Evolutionary conservation across 1,140 invertebrate species (phyloP).

Genomic region (Pararge aegeria): DNA sequence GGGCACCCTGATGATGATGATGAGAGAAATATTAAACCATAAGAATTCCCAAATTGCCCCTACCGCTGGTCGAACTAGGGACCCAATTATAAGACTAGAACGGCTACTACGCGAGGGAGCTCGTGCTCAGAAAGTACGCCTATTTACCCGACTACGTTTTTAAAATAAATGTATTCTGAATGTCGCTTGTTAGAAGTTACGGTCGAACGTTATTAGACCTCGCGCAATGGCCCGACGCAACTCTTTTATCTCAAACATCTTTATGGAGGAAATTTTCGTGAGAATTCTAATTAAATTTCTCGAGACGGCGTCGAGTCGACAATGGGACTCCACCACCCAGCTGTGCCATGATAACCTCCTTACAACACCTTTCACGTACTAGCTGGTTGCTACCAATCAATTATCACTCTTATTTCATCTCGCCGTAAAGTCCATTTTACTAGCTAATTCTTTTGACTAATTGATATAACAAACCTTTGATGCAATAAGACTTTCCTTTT

Average conservation of each 20-base stretch:
- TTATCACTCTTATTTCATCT: slow-evolving; percentile 8
- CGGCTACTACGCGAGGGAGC: too few relatives aligned
- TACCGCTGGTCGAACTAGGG: too few relatives aligned
- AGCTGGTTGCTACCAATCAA: background rate
- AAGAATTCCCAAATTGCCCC: too few relatives aligned
- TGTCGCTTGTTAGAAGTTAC: slow-evolving; percentile 14
- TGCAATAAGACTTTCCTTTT: slow-evolving; percentile 9
- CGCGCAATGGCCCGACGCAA: slow-evolving; percentile 15
- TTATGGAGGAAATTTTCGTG: slow-evolving; percentile 52
- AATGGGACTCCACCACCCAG: slow-evolving; percentile 34
- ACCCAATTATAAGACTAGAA: too few relatives aligned
- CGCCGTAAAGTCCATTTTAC: slow-evolving; percentile 1
- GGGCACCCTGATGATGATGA: too few relatives aligned
- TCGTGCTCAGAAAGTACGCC: too few relatives aligned
- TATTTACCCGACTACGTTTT: too few relatives aligned
- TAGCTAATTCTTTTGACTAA: slow-evolving; percentile 8
- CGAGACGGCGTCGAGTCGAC: slow-evolving; percentile 41
- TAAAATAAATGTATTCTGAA: background rate
- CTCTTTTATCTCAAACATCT: slow-evolving; percentile 53
- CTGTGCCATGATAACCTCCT: slow-evolving; percentile 30
- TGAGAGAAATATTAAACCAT: too few relatives aligned
- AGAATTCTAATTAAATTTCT: slow-evolving; percentile 67
- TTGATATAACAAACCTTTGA: slow-evolving; percentile 19
- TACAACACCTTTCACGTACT: slow-evolving; percentile 27
- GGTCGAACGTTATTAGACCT: slow-evolving; percentile 25